Base-by-base conservation (phyloP, 53 echinoderm and acorn worm genomes). In the Actinopyga echinites region DNA sequence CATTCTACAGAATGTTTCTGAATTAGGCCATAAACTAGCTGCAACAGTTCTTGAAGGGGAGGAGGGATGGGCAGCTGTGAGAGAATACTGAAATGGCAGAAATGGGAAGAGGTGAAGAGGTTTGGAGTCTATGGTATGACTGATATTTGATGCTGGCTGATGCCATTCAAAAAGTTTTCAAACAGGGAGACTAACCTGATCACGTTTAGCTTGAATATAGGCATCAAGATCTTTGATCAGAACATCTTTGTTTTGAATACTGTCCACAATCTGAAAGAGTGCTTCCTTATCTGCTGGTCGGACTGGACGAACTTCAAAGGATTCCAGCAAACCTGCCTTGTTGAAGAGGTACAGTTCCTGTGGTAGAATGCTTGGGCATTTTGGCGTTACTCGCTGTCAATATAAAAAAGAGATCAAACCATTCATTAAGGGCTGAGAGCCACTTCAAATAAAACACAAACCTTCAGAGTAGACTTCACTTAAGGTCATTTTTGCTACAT, bases 301-400 rank as follows among this genome's bases (percentile, higher is more conserved):
- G 23, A 87, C 94, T 11, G 94, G 90, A 20, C 94, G 82, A 30
- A 99, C 99, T 7, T 66, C 59, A 87, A 99, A 95, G 55, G 90
- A 88, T 77, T 94, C 94, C 13, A 99, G 90, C 9, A 99, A 79
- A 44, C 99, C 99, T 17, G 85, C 59, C 33, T 94, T 74, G 87
- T 90, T 92, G 89, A 99, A 99, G 31, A 99, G 67, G 73, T 99
- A 99, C 74, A 99, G 83, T 84, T 99, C 99, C 58, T 94, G 94
- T 22, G 99, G 87, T 31, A 99, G 94, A 34, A 92, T 89, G 64
- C 99, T 95, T 58, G 99, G 99, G 69, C 94, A 94, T 79, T 85
- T 94, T 37, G 99, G 99, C n/a, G 99, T 99, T 11, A 90, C 89
- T 68, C 94, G 78, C 99, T 99, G 87, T 15, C 37, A n/a, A 45